Evolutionary conservation across 2,888 invertebrate species (phyloP), one percentile per base, ranked within the genome.

Genomic region (Acanthosepion esculentum): DNA sequence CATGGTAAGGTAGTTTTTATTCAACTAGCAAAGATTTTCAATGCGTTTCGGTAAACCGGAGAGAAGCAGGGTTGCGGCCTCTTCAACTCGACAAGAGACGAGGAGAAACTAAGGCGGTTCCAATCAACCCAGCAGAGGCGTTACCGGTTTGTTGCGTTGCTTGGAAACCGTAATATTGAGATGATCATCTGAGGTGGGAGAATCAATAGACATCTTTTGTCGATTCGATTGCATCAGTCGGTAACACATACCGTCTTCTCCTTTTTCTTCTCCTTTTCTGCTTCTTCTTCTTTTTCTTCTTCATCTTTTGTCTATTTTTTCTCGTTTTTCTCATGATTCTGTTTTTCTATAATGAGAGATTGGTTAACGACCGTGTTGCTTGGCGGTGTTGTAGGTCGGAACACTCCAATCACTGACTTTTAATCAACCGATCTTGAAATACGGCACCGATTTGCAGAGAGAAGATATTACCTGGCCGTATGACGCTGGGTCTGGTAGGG

Each of bases 161-260:
- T 78, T 78, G n/a, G 78, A 78, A 33, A 78, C 78, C n/a, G 78
- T 10, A 78, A 78, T n/a, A 33, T n/a, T 78, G n/a, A 78, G n/a
- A 78, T 78, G 78, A 78, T 78, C 78, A 78, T n/a, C n/a, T 78
- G 78, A 78, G 12, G 78, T 78, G n/a, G 15, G 78, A 78, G 78
- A 78, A 78, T 78, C 78, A 33, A 78, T 78, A 78, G n/a, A 78
- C 33, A 78, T 78, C n/a, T n/a, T 78, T 78, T 78, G 78, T 78
- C 78, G n/a, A 78, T 78, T 33, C 78, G 78, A 78, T 78, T 78
- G 78, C n/a, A 78, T n/a, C n/a, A 78, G n/a, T 15, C n/a, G 78
- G n/a, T 78, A n/a, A 78, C 78, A 78, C 15, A 78, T 78, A 33
- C n/a, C 33, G 1, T 78, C 41, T 41, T 41, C 41, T 41, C 41